phyloP scores from a whole-genome alignment of 2,113 vertebrate species.

The Oenanthe melanoleuca region DNA sequence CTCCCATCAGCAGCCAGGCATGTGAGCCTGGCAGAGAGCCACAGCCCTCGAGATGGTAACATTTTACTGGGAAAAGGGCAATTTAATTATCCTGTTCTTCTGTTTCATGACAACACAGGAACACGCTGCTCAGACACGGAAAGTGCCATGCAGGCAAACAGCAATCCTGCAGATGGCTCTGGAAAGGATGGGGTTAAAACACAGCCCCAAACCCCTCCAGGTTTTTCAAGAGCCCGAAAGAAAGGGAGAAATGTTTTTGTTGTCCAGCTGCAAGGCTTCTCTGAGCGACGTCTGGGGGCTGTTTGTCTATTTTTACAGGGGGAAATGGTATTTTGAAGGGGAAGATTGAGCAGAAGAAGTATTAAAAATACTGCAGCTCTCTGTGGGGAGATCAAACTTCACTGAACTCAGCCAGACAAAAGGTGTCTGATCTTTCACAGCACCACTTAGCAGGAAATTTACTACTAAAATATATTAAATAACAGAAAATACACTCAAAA shows the following conservation, averaged over 20 bases:
- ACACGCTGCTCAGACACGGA: conserved; percentile 4
- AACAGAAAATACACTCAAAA: neutral
- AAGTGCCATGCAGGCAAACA: neutral
- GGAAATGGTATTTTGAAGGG: conserved; percentile 11
- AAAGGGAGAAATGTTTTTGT: neutral
- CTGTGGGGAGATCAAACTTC: neutral
- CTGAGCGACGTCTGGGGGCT: neutral
- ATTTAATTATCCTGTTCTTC: conserved; percentile 50
- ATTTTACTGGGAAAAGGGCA: conserved; percentile 60
- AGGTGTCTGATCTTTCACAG: neutral
- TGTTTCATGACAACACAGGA: conserved; percentile 29
- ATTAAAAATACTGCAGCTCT: neutral
- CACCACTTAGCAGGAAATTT: neutral
- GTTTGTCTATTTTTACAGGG: conserved; percentile 1
- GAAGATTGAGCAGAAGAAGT: neutral
- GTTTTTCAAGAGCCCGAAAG: neutral
- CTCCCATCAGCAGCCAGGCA: neutral
- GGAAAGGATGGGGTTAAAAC: neutral
- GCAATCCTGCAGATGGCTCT: neutral
- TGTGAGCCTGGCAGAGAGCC: neutral
- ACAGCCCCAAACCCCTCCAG: neutral
- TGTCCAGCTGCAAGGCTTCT: neutral
- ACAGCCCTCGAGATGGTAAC: neutral
- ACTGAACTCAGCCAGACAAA: neutral
- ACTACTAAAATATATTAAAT: neutral